Evolutionary conservation across 2,888 invertebrate species (phyloP), one percentile per base, ranked within the genome.

Genomic region (Asteroscopus sphinx): DNA sequence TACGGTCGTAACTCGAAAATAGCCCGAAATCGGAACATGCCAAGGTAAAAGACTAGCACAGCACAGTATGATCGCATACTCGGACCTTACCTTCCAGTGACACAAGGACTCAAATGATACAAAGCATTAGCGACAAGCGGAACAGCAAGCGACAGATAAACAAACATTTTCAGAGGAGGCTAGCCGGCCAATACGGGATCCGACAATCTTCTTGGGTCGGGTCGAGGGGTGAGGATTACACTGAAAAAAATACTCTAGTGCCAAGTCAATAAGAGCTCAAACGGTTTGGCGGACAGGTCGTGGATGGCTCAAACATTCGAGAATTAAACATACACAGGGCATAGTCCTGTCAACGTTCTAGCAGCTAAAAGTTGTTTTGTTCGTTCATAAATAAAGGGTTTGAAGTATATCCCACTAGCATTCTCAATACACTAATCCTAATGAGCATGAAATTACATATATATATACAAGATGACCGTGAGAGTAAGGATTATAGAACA

Each of bases 151-250:
- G 87, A 93, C 72, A 92, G 87, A 76, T 51, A 76, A 73, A 91
- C 86, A 92, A 92, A 93, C 91, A 94, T 87, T 90, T 94, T 92
- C 91, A 92, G 91, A 94, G 94, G 93, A 93, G 93, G 93, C 91
- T 94, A 93, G 93, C 93, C 93, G 92, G 91, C 89, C 86, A 88
- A 80, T 87, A 93, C 88, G 88, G 92, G 86, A 84, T 82, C 87
- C 88, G 89, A 88, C 86, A 86, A 77, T 90, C 90, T 90, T 90
- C 90, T 84, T 84, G 89, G 90, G 93, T 95, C 95, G 92, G 95
- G 95, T 95, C 95, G 94, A 93, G 95, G 94, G 95, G 95, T 95
- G 92, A 90, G 93, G 93, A 89, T 85, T 86, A 92, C 94, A 94
- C 94, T 94, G 94, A 93, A 94, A 94, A 92, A 93, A 91, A 93